A percentile compares a stretch with the other conserved stretches of the same genome.
These are phyloP conservation scores for Macquaria australasica DNA, from an alignment of 2,113 vertebrate species.

Conservation along the genomic window DNA sequence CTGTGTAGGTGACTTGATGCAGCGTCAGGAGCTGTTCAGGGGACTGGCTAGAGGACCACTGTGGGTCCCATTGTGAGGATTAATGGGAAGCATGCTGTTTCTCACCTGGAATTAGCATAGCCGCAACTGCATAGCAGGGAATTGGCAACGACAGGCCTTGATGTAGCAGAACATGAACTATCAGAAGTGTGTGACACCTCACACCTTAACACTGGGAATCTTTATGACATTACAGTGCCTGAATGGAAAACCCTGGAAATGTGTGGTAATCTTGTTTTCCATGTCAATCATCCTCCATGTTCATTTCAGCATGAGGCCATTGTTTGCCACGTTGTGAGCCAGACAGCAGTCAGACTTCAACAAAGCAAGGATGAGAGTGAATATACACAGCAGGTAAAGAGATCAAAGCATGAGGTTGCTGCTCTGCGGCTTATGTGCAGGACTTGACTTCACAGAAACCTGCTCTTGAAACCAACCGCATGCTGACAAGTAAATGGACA, in stretches of 20 bases:
- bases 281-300: slow-evolving; percentile 43
- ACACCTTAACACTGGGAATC: background rate
- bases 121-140: slow-evolving; percentile 16
- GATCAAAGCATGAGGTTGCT: slow-evolving; percentile 37
- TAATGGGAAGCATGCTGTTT: slow-evolving; percentile 55
- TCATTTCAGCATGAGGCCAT: slow-evolving; percentile 47
- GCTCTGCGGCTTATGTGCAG: background rate
- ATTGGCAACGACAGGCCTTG: slow-evolving; percentile 7
- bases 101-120: slow-evolving; percentile 50
- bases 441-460: slow-evolving; percentile 38
- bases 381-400: slow-evolving; percentile 52
- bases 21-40: slow-evolving; percentile 16
- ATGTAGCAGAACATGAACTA: slow-evolving; percentile 38
- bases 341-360: slow-evolving; percentile 51
- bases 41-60: background rate
- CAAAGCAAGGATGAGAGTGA: slow-evolving; percentile 43
- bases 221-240: slow-evolving; percentile 33
- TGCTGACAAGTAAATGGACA: slow-evolving; percentile 54
- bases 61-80: slow-evolving; percentile 45
- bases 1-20: slow-evolving; percentile 33
- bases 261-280: slow-evolving; percentile 39
- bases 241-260: slow-evolving; percentile 30
- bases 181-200: slow-evolving; percentile 21
- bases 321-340: slow-evolving; percentile 43
- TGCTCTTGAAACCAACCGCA: slow-evolving; percentile 33